A percentile compares a stretch with the other conserved stretches of the same genome.
These are phyloP conservation scores for Lithodes maja DNA, from an alignment of 2,888 invertebrate genomes.

Conservation along the genomic window DNA sequence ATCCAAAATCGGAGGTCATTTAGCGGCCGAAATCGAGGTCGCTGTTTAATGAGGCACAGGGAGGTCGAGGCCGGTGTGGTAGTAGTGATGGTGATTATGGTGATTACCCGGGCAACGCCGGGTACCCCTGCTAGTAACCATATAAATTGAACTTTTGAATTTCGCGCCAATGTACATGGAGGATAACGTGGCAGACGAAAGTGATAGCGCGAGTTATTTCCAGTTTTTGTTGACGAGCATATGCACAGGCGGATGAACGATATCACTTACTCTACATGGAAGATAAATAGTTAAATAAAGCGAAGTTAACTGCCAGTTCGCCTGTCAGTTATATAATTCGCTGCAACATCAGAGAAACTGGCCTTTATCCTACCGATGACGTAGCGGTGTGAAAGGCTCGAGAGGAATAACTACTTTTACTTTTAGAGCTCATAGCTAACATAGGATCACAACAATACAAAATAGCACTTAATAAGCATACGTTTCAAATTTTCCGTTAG, in stretches of 20 bases:
- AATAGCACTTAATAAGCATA: too few species aligned
- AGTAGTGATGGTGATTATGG: too few species aligned
- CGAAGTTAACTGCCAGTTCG: neutral
- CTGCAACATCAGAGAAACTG: neutral
- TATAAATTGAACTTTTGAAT: conserved; percentile 8
- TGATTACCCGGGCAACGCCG: too few species aligned
- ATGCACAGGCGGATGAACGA: neutral
- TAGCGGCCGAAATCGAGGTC: too few species aligned
- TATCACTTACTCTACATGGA: neutral
- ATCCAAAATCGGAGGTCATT: too few species aligned
- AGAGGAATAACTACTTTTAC: neutral
- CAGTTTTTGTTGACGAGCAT: conserved; percentile 5
- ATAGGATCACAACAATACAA: too few species aligned
- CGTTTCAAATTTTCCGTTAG: too few species aligned
- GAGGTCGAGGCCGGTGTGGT: too few species aligned
- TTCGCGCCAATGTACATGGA: conserved; percentile 7
- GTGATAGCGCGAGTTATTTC: neutral
- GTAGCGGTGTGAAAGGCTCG: conserved; percentile 33
- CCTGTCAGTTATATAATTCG: neutral
- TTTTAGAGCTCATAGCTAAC: neutral
- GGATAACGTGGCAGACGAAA: conserved; percentile 43
- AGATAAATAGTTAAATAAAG: neutral
- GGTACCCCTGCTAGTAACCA: too few species aligned
- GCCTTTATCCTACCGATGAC: conserved; percentile 6
- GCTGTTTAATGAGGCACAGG: too few species aligned